Conservation (phyloP, 2,113 vertebrate species). For the Fukomys damarensis region DNA sequence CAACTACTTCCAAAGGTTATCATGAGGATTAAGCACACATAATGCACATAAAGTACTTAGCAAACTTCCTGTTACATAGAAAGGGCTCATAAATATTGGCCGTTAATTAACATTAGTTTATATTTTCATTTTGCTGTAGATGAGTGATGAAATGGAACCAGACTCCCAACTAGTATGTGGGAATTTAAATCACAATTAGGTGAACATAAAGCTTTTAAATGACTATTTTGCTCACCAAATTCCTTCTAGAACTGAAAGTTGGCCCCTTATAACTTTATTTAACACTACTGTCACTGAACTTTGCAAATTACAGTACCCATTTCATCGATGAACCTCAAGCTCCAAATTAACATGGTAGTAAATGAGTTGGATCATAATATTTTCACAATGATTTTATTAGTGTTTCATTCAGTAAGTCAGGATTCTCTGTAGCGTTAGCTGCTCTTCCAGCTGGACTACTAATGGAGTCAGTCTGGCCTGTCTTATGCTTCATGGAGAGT, state of each 20-base stretch:
- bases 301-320: background rate
- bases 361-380: background rate
- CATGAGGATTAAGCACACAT: background rate
- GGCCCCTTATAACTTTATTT: slow-evolving; percentile 38
- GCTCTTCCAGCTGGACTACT: background rate
- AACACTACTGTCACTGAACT: background rate
- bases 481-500: background rate
- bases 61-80: background rate
- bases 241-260: background rate
- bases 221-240: slow-evolving; percentile 32
- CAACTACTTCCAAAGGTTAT: background rate
- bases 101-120: background rate
- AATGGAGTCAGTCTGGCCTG: background rate
- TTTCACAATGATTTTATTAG: background rate
- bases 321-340: background rate
- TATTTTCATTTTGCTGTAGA: slow-evolving; percentile 37
- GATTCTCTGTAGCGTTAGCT: background rate
- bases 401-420: background rate
- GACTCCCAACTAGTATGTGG: background rate
- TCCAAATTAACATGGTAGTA: background rate
- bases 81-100: background rate
- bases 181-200: slow-evolving; percentile 9
- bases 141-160: background rate
- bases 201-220: slow-evolving; percentile 7
- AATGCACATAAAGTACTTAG: background rate